A percentile compares a stretch with the other conserved stretches of the same genome.
Evolutionary conservation across 1,140 invertebrate species (phyloP).

Genomic region (Drosophila oshimai): DNA sequence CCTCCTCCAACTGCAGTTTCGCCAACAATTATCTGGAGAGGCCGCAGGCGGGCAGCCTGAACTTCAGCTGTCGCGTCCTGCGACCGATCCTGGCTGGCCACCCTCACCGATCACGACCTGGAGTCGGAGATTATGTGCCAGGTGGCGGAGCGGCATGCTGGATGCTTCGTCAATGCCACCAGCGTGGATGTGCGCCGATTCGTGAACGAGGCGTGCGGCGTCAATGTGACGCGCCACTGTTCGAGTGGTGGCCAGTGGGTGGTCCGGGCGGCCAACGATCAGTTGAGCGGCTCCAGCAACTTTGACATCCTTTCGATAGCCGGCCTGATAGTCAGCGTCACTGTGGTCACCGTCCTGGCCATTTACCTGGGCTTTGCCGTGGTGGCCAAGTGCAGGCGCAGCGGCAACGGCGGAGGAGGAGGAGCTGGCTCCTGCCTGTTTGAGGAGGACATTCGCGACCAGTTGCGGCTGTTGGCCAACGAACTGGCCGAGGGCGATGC

Average conservation of each 20-base stretch:
- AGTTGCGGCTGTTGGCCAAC: not conserved
- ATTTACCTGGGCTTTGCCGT: accelerated
- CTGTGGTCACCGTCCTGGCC: not conserved
- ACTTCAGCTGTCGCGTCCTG: constrained; percentile 68
- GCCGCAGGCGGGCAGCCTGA: constrained; percentile 52
- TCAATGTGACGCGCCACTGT: constrained; percentile 46
- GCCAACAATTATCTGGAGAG: constrained; percentile 57
- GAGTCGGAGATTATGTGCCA: constrained; percentile 66
- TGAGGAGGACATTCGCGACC: not conserved
- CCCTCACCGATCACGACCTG: constrained; percentile 54
- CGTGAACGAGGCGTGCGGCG: constrained; percentile 63
- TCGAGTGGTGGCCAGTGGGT: constrained; percentile 17
- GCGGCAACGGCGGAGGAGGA: not conserved
- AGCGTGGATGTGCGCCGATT: constrained; percentile 49
- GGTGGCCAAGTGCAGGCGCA: too few species aligned
- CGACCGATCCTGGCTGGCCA: constrained; percentile 28
- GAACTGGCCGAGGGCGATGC: not conserved
- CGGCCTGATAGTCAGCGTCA: not conserved
- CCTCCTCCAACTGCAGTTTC: constrained; percentile 54
- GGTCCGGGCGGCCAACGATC: not conserved
- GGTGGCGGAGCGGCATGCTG: constrained; percentile 10
- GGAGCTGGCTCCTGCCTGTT: not conserved
- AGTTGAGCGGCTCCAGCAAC: not conserved
- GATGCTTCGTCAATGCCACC: constrained; percentile 71
- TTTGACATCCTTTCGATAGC: not conserved